These are phyloP conservation scores for Heliothis subflexa DNA, from an alignment of 1,140 invertebrate genomes.

Conservation along the genomic window DNA sequence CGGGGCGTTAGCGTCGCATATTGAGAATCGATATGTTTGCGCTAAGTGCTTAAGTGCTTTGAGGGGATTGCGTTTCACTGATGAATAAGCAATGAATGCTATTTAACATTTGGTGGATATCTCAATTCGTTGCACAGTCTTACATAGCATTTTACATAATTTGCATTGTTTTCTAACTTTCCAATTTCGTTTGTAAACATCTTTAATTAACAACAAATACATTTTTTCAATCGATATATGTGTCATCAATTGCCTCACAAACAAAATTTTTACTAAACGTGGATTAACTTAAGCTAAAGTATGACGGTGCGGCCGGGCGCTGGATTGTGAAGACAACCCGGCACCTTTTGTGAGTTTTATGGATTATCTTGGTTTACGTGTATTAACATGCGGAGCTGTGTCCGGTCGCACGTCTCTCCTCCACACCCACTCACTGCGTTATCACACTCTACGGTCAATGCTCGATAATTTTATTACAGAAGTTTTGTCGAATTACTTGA, in stretches of 20 bases:
- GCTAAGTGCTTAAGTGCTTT: constrained; percentile 84
- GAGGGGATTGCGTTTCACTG: constrained; percentile 78
- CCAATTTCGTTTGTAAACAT: too few species aligned
- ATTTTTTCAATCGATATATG: too few species aligned
- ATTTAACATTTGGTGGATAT: constrained; percentile 50
- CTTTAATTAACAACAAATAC: too few species aligned
- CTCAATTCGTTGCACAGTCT: constrained; percentile 32
- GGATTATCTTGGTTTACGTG: constrained; percentile 80
- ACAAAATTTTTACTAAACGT: constrained; percentile 41
- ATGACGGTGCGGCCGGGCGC: constrained; percentile 59
- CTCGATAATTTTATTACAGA: constrained; percentile 85
- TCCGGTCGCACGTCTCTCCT: constrained; percentile 71
- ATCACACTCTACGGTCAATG: constrained; percentile 75
- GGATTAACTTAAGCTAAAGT: constrained; percentile 41
- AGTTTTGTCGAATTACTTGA: constrained; percentile 84
- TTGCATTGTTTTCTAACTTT: too few species aligned
- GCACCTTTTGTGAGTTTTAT: constrained; percentile 83
- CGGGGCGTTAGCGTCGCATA: constrained; percentile 68
- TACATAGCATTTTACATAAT: neutral
- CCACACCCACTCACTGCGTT: constrained; percentile 65
- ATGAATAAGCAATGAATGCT: constrained; percentile 82
- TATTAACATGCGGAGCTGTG: constrained; percentile 78
- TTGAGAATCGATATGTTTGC: constrained; percentile 83
- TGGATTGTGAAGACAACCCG: constrained; percentile 74
- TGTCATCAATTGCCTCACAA: neutral